Evolutionary conservation across 1,140 invertebrate species (phyloP).

Genomic region (Papilio aristodemus): DNA sequence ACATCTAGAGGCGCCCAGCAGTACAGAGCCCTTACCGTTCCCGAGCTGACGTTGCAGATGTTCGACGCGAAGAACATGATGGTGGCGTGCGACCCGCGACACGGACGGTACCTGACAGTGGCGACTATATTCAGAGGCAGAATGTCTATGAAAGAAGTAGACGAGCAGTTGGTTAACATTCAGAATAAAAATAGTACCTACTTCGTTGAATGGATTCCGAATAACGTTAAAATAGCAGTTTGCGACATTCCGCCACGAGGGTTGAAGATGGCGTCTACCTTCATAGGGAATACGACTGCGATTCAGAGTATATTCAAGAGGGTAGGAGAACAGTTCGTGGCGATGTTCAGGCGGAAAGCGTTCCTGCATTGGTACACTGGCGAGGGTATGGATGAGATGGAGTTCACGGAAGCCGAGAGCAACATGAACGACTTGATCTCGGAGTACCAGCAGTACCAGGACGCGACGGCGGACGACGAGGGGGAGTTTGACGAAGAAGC

Average conservation of each 20-base stretch:
- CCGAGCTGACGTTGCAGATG: constrained; percentile 95
- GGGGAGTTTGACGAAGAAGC: constrained; percentile 49
- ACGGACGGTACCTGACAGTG: constrained; percentile 95
- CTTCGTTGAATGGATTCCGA: constrained; percentile 96
- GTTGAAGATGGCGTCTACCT: constrained; percentile 94
- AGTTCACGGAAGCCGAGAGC: constrained; percentile 43
- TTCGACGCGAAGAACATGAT: constrained; percentile 96
- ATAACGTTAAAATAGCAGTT: constrained; percentile 93
- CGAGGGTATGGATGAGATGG: constrained; percentile 46
- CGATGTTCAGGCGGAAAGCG: constrained; percentile 91
- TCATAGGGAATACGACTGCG: constrained; percentile 94
- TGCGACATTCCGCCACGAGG: constrained; percentile 95
- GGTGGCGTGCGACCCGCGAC: constrained; percentile 96
- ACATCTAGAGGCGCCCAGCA: constrained; percentile 94
- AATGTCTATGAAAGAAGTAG: constrained; percentile 98
- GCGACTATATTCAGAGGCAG: constrained; percentile 96
- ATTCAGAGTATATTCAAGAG: constrained; percentile 94
- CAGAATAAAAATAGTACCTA: constrained; percentile 96
- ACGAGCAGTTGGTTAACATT: constrained; percentile 93
- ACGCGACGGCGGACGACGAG: constrained; percentile 44
- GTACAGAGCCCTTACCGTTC: constrained; percentile 92
- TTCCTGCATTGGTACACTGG: constrained; percentile 44
- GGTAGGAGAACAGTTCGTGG: constrained; percentile 92
- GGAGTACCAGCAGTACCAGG: constrained; percentile 45
- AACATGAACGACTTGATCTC: constrained; percentile 46